Percentiles rank a stretch among this genome's conserved stretches.
phyloP scores from a whole-genome alignment of 92 coral and sea anemone genomes.

The Siderastrea radians region DNA sequence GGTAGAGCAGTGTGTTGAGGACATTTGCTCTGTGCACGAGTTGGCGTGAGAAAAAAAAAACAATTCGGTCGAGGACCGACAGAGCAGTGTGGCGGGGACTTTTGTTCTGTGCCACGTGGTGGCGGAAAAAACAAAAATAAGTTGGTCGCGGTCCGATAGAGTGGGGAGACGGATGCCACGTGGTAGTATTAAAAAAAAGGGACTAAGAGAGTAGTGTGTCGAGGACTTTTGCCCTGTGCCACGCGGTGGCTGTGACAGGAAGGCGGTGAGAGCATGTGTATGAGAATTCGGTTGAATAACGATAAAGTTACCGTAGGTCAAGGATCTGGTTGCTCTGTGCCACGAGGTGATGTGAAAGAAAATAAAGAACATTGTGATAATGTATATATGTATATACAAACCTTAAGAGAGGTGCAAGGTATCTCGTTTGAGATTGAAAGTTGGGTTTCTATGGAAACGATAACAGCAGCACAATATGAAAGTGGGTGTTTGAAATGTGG shows the following conservation, averaged over 20 bases:
- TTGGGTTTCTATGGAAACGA: too few relatives aligned
- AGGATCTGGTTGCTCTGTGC: neutral
- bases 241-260: neutral
- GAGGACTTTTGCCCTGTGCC: neutral
- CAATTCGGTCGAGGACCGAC: neutral
- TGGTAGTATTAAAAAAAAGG: too few relatives aligned
- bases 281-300: neutral
- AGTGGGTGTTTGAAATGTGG: too few relatives aligned
- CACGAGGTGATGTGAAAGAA: conserved; percentile 2
- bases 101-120: too few relatives aligned
- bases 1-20: too few relatives aligned
- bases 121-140: too few relatives aligned
- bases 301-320: neutral
- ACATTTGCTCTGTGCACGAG: too few relatives aligned
- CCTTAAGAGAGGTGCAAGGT: too few relatives aligned
- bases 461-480: too few relatives aligned
- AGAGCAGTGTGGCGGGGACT: neutral
- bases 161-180: too few relatives aligned
- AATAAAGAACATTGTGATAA: neutral
- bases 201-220: neutral
- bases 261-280: neutral
- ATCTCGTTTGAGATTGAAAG: too few relatives aligned
- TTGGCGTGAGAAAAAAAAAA: neutral
- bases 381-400: neutral
- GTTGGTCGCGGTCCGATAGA: too few relatives aligned